phyloP scores from a whole-genome alignment of 2,113 vertebrate genomes.

The Leucopsar rothschildi region DNA sequence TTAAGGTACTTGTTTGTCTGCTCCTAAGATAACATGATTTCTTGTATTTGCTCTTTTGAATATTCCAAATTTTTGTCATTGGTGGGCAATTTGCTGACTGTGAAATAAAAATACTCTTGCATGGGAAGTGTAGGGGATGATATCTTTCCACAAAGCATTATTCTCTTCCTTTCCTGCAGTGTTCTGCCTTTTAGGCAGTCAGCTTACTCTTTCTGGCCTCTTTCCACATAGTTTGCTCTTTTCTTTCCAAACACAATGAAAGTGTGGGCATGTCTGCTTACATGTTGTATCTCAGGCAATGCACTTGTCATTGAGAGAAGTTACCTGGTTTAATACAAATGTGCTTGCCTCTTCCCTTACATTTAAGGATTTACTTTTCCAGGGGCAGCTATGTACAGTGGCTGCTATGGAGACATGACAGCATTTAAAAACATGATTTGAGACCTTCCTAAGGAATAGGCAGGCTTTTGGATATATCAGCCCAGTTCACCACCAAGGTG shows the following conservation, averaged over 20 bases:
- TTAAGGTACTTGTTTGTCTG: background rate
- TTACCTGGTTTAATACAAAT: background rate
- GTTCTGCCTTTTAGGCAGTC: background rate
- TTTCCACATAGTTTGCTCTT: background rate
- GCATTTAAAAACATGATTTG: background rate
- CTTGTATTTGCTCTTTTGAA: background rate
- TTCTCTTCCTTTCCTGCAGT: background rate
- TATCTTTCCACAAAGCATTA: background rate
- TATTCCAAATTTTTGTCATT: background rate
- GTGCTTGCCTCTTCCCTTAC: background rate
- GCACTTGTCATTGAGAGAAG: background rate
- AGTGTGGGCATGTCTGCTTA: background rate
- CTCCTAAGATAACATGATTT: background rate
- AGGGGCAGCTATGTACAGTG: background rate
- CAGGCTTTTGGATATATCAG: background rate
- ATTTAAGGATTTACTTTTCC: background rate
- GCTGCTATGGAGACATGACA: background rate
- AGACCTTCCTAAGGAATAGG: background rate
- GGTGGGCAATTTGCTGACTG: background rate
- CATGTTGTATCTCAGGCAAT: background rate
- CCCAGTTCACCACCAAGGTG: background rate
- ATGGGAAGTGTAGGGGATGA: background rate
- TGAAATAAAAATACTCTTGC: background rate
- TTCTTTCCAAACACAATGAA: background rate
- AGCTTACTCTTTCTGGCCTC: background rate